Base-by-base conservation (phyloP, 2,113 vertebrate genomes). In the Ivindomyrus marchei region DNA sequence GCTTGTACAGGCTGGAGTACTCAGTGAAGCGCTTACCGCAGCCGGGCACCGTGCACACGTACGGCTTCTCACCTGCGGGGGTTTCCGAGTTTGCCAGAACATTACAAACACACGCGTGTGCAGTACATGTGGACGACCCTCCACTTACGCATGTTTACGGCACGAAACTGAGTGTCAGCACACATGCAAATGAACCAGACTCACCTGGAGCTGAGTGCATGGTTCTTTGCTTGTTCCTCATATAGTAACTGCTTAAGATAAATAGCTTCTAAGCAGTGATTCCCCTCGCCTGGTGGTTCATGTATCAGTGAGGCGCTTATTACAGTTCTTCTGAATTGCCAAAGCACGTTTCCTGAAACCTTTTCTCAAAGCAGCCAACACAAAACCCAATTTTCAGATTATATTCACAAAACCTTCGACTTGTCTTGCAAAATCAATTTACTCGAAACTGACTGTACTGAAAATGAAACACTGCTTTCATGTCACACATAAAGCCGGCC, bases 1-100 rank as follows among this genome's bases (percentile, higher is more conserved):
- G 97, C 87, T 97, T 97, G 91, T 97, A 97, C 58, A 97, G 95
- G 93, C 96, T 97, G 5, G 96, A 97, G 91, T 97, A 97, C 90
- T 97, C 97, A 0, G 96, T 97, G 94, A 97, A 97, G 42, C 96
- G 94, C 93, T 97, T 97, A 6, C 96, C 96, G 0, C 97, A 97
- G 93, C 96, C 95, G 0, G 96, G 96, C 88, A 97, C 96, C 0
- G 95, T 96, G 94, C 97, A 97, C 90, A 96, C 90, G 80, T 97
- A 97, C 0, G 96, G 96, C 94, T 97, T 97, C 95, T 97, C 96
- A 56, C 96, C 97, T 97, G 52, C 1, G 2, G 19, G 27, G 19
- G 39, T 21, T 19, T 50, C 8, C 7, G 17, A 46, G 70, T 36
- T 17, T 15, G 31, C 31, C 36, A 10, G n/a, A 6, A 19, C 0